phyloP scores from a whole-genome alignment of 1,140 invertebrate genomes.

The Panagrolaimus sp. region DNA sequence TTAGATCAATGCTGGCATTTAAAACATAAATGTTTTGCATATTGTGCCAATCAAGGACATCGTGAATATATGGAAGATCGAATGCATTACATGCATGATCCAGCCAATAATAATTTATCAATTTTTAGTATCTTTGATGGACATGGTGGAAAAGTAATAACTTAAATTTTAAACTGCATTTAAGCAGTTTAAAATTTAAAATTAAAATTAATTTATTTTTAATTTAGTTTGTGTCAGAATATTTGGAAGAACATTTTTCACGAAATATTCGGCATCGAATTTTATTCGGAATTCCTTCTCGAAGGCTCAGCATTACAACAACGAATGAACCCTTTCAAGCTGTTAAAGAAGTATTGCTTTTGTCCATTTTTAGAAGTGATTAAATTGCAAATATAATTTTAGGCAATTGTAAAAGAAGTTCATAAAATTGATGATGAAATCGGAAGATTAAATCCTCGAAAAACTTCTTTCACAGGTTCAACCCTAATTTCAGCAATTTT shows the following conservation, averaged over 20 bases:
- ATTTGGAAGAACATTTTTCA: conserved; percentile 28
- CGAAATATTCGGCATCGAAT: not conserved
- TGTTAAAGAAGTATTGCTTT: not conserved
- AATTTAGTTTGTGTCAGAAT: conserved; percentile 27
- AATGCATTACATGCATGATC: conserved; percentile 29
- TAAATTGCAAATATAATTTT: not conserved
- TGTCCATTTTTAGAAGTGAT: too few species aligned
- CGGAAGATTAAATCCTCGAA: not conserved
- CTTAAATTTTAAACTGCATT: too few species aligned
- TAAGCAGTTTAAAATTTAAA: too few species aligned
- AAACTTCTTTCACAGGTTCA: conserved; percentile 23
- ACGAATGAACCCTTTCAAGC: conserved; percentile 3
- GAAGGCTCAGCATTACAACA: not conserved
- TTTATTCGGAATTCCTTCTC: not conserved
- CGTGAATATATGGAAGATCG: conserved; percentile 31
- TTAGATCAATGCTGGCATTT: conserved; percentile 17
- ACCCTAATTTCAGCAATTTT: conserved; percentile 29
- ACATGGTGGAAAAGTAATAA: conserved; percentile 30
- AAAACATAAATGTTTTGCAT: conserved; percentile 25
- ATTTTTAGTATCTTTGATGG: conserved; percentile 35
- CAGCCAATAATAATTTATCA: conserved; percentile 22
- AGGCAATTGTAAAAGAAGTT: conserved; percentile 13
- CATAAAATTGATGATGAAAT: conserved; percentile 22
- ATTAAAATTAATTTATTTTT: too few species aligned
- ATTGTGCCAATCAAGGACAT: conserved; percentile 17